Evolutionary conservation across 2,888 invertebrate genomes (phyloP).

Genomic region (Peribatodes rhomboidaria): DNA sequence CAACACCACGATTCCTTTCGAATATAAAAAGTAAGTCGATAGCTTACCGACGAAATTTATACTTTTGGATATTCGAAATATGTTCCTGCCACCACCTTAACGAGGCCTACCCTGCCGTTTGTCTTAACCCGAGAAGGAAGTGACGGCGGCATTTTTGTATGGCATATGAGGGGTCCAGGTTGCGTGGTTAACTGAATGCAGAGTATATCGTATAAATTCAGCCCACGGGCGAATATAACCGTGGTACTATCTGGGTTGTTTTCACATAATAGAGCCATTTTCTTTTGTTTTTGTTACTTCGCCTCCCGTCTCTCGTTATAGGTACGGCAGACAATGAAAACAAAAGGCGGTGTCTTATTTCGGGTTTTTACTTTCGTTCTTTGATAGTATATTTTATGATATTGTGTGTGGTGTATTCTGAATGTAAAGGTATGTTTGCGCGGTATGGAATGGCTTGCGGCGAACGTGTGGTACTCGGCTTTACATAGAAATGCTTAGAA

Average conservation of each 20-base stretch:
- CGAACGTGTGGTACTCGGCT: constrained; percentile 26
- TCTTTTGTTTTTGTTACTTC: constrained; percentile 85
- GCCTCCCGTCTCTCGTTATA: constrained; percentile 77
- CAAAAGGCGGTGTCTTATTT: constrained; percentile 82
- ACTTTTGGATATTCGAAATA: constrained; percentile 86
- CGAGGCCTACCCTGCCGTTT: constrained; percentile 52
- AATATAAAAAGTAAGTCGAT: constrained; percentile 87
- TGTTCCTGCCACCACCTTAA: constrained; percentile 65
- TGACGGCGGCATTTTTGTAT: constrained; percentile 34
- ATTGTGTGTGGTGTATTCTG: constrained; percentile 56
- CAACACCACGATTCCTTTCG: constrained; percentile 75
- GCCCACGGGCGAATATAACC: constrained; percentile 85
- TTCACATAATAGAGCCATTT: constrained; percentile 87
- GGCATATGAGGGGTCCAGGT: constrained; percentile 58
- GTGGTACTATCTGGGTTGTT: constrained; percentile 83
- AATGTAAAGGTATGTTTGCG: constrained; percentile 54
- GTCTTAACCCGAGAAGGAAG: background rate
- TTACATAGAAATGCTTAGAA: constrained; percentile 36
- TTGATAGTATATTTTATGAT: constrained; percentile 65
- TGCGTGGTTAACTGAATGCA: constrained; percentile 69
- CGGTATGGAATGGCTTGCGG: constrained; percentile 33
- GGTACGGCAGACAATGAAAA: constrained; percentile 83
- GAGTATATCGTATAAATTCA: constrained; percentile 85
- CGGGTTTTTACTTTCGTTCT: constrained; percentile 70
- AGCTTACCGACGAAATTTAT: constrained; percentile 85